Conservation (phyloP, 2,888 invertebrate species). For the Helobdella robusta region DNA sequence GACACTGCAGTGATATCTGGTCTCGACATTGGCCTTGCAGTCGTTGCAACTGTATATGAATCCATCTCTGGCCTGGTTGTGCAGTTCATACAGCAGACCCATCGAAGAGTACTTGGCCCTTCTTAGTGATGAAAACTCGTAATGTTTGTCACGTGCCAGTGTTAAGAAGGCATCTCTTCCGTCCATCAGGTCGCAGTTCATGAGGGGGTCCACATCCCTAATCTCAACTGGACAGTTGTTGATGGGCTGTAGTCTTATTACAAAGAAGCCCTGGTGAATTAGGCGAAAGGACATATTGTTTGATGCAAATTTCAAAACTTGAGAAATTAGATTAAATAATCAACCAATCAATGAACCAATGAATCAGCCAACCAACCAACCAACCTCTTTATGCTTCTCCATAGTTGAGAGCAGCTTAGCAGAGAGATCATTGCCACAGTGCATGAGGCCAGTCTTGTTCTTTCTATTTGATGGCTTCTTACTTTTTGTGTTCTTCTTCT, state of each 20-base stretch:
- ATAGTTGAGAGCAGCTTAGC: constrained; percentile 95
- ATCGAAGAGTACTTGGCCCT: constrained; percentile 91
- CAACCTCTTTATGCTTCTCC: constrained; percentile 93
- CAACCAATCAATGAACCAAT: background rate
- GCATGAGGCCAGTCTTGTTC: constrained; percentile 87
- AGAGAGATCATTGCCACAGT: constrained; percentile 73
- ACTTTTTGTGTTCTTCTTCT: constrained; percentile 91
- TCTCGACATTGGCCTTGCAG: constrained; percentile 90
- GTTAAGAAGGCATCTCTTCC: constrained; percentile 97
- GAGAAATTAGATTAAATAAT: background rate
- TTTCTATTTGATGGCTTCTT: constrained; percentile 62
- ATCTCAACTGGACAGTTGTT: constrained; percentile 69
- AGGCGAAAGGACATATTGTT: background rate
- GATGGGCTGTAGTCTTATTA: constrained; percentile 89
- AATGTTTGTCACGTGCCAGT: constrained; percentile 91
- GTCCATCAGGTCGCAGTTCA: constrained; percentile 97
- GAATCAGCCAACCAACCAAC: too few species aligned
- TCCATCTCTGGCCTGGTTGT: constrained; percentile 94
- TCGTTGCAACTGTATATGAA: constrained; percentile 98
- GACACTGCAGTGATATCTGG: constrained; percentile 82
- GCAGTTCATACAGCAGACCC: constrained; percentile 93
- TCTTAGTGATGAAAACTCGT: constrained; percentile 90
- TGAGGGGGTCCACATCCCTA: constrained; percentile 88
- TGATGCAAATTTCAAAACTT: background rate
- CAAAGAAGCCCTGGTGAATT: constrained; percentile 74